Percentiles rank a stretch among this genome's conserved stretches.
Conservation (phyloP, 1,140 invertebrate species). For the Scaptomyza graminum region DNA sequence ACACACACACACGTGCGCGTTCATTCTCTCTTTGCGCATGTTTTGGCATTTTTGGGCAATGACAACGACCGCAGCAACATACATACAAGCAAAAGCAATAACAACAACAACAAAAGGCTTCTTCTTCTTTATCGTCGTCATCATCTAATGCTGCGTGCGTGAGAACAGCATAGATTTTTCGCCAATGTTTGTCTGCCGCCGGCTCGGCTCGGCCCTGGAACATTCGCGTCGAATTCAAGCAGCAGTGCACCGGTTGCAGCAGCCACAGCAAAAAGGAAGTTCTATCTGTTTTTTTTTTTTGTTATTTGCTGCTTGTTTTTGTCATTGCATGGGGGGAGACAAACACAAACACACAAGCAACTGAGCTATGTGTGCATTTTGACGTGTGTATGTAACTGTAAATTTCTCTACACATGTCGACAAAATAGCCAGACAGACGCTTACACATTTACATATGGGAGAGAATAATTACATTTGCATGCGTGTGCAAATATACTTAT, state of each 20-base stretch:
- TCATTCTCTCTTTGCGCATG: conserved; percentile 50
- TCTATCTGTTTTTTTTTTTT: conserved; percentile 25
- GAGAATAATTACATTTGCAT: conserved; percentile 2
- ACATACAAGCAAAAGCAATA: conserved; percentile 44
- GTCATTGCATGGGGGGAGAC: conserved; percentile 27
- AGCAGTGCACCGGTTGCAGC: conserved; percentile 1
- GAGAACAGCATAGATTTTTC: conserved; percentile 18
- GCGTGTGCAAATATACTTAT: background rate
- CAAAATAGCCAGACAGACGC: conserved; percentile 57
- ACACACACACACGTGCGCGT: background rate
- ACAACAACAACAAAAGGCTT: conserved; percentile 34
- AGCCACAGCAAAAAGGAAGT: background rate
- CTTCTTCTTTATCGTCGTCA: background rate
- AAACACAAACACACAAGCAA: conserved; percentile 35
- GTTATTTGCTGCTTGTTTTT: conserved; percentile 13
- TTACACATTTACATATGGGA: conserved; percentile 34
- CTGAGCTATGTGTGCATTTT: conserved; percentile 16
- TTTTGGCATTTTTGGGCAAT: conserved; percentile 70
- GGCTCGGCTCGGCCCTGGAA: conserved; percentile 32
- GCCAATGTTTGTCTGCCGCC: conserved; percentile 22
- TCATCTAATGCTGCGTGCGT: conserved; percentile 10
- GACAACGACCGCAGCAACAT: conserved; percentile 76
- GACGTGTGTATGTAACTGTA: conserved; percentile 7
- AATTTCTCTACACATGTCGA: conserved; percentile 54
- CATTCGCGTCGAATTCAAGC: conserved; percentile 47